phyloP scores from a whole-genome alignment of 2,113 vertebrate genomes.

The Psettodes erumei region DNA sequence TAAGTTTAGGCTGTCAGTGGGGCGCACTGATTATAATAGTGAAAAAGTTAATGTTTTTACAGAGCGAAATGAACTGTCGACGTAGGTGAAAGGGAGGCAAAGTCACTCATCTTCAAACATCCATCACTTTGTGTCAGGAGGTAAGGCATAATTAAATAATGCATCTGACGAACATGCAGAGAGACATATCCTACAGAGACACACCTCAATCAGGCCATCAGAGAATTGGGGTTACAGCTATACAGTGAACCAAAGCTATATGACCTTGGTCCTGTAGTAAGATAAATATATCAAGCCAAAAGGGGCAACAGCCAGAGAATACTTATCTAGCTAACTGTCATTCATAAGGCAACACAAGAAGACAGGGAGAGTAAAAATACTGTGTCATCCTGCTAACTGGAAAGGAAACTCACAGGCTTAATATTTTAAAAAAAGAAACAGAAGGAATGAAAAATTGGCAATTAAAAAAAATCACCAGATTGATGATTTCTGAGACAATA shows the following conservation, averaged over 20 bases:
- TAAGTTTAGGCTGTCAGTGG: neutral
- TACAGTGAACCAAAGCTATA: slow-evolving; percentile 3
- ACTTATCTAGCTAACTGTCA: slow-evolving; percentile 8
- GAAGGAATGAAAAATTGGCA: neutral
- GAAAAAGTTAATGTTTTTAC: slow-evolving; percentile 12
- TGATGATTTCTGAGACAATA: slow-evolving; percentile 8
- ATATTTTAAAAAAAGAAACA: neutral
- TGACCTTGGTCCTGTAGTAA: slow-evolving; percentile 28
- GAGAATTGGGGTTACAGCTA: slow-evolving; percentile 10
- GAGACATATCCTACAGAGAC: slow-evolving; percentile 7
- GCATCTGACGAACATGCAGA: slow-evolving; percentile 10
- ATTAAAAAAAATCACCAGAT: neutral
- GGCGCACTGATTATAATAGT: slow-evolving; percentile 6
- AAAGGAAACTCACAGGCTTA: neutral
- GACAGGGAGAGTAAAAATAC: neutral
- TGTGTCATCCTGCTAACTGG: neutral
- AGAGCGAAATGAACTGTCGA: slow-evolving; percentile 14
- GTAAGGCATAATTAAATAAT: slow-evolving; percentile 24
- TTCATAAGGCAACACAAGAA: slow-evolving; percentile 14
- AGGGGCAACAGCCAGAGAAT: slow-evolving; percentile 33
- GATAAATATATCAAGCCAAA: slow-evolving; percentile 43
- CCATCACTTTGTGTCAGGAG: slow-evolving; percentile 19
- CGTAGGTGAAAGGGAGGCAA: slow-evolving; percentile 13
- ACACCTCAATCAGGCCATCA: slow-evolving; percentile 27
- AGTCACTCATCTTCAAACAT: neutral